These are phyloP conservation scores for Desoria tigrina DNA, from an alignment of 2,888 invertebrate species.

Conservation along the genomic window DNA sequence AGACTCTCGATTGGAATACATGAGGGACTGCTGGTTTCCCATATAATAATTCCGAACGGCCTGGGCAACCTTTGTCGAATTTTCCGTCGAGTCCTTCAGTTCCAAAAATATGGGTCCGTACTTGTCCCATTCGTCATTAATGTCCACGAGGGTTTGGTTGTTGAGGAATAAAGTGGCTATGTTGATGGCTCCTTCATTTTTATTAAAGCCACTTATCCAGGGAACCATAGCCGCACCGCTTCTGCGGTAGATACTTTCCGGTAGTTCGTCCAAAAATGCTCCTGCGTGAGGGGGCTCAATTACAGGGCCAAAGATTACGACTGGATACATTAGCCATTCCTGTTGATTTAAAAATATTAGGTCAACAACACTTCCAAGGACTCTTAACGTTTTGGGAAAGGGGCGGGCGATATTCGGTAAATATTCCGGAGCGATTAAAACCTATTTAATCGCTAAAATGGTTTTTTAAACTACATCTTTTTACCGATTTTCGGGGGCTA, in stretches of 20 bases:
- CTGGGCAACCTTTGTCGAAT: constrained; percentile 15
- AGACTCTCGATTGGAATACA: constrained; percentile 39
- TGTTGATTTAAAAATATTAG: constrained; percentile 7
- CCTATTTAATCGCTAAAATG: too few species aligned
- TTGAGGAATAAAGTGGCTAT: constrained; percentile 43
- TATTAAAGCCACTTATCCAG: constrained; percentile 50
- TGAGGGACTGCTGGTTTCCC: constrained; percentile 35
- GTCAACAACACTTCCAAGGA: too few species aligned
- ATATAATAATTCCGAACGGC: constrained; percentile 41
- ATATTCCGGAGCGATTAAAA: too few species aligned
- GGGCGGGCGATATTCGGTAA: too few species aligned
- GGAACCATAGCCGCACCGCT: constrained; percentile 43
- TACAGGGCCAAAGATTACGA: constrained; percentile 49
- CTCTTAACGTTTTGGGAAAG: too few species aligned
- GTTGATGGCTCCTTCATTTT: constrained; percentile 46
- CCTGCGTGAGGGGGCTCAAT: constrained; percentile 40
- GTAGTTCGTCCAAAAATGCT: constrained; percentile 46
- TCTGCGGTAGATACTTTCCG: constrained; percentile 42
- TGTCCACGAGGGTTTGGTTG: constrained; percentile 29
- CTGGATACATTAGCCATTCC: constrained; percentile 51
- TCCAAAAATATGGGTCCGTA: constrained; percentile 48
- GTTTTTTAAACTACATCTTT: too few species aligned
- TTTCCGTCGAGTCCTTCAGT: constrained; percentile 28
- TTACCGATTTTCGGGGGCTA: too few species aligned
- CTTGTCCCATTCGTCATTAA: constrained; percentile 49